These are phyloP conservation scores for Allygus modestus DNA, from an alignment of 2,888 invertebrate genomes.

Conservation along the genomic window DNA sequence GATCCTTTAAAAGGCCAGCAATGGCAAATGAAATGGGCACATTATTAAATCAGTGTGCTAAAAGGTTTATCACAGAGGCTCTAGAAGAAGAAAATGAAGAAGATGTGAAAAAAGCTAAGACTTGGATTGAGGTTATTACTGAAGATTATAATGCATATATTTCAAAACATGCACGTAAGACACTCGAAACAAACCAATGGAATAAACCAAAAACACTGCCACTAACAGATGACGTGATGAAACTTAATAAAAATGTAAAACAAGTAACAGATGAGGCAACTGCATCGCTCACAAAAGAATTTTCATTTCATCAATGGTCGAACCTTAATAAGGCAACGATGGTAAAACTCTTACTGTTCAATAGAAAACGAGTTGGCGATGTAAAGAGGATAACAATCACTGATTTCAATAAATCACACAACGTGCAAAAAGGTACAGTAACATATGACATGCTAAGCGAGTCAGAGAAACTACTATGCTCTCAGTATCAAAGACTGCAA, in stretches of 20 bases:
- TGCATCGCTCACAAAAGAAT: not conserved
- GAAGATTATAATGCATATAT: slow-evolving; percentile 46
- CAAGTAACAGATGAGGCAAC: not conserved
- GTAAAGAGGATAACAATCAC: not conserved
- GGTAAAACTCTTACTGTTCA: not conserved
- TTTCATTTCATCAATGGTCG: not conserved
- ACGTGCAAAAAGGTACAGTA: not conserved
- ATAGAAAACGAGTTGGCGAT: slow-evolving; percentile 2
- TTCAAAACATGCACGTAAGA: slow-evolving; percentile 28
- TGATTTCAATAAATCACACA: not conserved
- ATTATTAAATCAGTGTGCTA: slow-evolving; percentile 38
- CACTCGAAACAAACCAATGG: slow-evolving; percentile 17
- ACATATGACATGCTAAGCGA: slow-evolving; percentile 6
- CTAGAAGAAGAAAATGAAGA: slow-evolving; percentile 34
- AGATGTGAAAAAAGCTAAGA: slow-evolving; percentile 10
- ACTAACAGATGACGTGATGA: not conserved
- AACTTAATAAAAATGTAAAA: not conserved
- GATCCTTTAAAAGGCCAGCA: slow-evolving; percentile 4
- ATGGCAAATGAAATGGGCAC: slow-evolving; percentile 48
- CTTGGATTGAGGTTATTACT: slow-evolving; percentile 23
- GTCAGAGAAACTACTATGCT: not conserved
- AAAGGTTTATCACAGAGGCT: not conserved
- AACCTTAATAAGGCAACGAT: not conserved
- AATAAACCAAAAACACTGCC: not conserved
- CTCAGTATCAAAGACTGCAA: not conserved